Evolutionary conservation across 2,113 vertebrate species (phyloP).

Genomic region (Gambusia holbrooki): DNA sequence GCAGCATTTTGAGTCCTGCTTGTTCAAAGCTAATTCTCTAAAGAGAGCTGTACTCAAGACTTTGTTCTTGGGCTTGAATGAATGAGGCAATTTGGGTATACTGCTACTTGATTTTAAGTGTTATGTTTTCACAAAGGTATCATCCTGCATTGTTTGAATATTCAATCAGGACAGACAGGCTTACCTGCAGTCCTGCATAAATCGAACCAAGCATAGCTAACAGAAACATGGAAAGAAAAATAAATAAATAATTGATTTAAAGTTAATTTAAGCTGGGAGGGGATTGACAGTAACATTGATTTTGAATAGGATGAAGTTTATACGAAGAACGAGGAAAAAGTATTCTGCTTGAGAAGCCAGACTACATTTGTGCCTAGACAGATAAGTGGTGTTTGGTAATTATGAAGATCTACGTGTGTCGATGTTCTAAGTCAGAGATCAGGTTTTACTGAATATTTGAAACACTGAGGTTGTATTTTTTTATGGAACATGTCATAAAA

Average conservation of each 20-base stretch:
- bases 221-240: neutral
- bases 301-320: no score
- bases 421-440: neutral
- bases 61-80: neutral
- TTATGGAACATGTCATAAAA: conserved; percentile 8
- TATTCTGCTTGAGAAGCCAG: neutral
- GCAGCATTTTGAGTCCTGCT: neutral
- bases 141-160: neutral
- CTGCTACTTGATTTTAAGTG: neutral
- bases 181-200: neutral
- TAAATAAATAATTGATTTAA: neutral
- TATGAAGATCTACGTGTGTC: neutral
- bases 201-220: neutral
- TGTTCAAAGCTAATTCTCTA: neutral
- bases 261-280: neutral
- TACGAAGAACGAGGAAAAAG: neutral
- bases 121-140: neutral
- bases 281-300: neutral
- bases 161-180: neutral
- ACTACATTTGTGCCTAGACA: neutral
- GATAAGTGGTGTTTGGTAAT: neutral
- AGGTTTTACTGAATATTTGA: neutral
- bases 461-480: neutral
- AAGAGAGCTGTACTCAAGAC: conserved; percentile 5
- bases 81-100: conserved; percentile 12